Conservation (phyloP, 2,113 vertebrate species). For the Aix galericulata region DNA sequence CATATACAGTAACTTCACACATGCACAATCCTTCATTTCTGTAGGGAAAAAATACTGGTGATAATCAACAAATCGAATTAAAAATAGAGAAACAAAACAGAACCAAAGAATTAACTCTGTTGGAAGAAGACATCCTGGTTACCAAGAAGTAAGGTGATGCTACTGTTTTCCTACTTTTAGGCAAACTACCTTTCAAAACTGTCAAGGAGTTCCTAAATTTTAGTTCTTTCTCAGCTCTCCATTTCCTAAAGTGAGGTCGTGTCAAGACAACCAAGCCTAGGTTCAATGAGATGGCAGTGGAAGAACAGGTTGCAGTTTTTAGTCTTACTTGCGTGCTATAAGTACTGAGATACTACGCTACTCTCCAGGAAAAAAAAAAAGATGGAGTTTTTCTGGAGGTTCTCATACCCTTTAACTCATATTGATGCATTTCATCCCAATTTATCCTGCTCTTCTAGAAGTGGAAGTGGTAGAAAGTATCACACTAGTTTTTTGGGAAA, state of each 20-base stretch:
- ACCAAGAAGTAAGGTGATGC: neutral
- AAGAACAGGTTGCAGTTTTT: neutral
- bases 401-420: neutral
- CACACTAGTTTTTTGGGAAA: neutral
- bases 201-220: neutral
- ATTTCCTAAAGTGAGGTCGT: neutral
- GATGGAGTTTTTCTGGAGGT: neutral
- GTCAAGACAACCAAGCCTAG: accelerated
- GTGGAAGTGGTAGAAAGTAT: neutral
- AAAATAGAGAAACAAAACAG: neutral
- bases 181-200: neutral
- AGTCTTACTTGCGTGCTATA: neutral
- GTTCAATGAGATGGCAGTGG: neutral
- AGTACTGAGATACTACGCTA: neutral
- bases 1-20: neutral
- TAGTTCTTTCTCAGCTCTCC: neutral
- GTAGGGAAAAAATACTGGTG: neutral
- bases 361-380: neutral
- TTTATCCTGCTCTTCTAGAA: neutral
- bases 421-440: neutral
- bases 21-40: neutral
- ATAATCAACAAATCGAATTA: neutral
- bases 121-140: neutral
- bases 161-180: neutral
- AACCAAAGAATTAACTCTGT: neutral